Evolutionary conservation across 2,113 vertebrate species (phyloP).

Genomic region (Psittacus erithacus): DNA sequence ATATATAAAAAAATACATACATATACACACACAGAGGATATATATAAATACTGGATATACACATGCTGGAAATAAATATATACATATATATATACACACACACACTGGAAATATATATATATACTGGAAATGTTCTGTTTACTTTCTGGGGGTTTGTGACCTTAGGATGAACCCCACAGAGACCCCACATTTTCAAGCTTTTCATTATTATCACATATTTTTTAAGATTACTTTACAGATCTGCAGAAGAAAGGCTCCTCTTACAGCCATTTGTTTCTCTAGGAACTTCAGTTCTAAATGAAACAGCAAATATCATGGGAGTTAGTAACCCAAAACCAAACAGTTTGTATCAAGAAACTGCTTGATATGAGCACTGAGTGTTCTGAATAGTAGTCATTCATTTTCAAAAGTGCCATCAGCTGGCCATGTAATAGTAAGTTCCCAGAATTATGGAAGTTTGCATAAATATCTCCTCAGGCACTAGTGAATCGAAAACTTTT

Average conservation of each 20-base stretch:
- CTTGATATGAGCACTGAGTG: not conserved
- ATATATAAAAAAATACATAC: not conserved
- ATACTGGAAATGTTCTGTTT: constrained; percentile 17
- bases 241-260: not conserved
- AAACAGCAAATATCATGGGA: constrained; percentile 31
- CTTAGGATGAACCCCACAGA: constrained; percentile 1
- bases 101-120: not conserved
- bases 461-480: not conserved
- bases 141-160: not conserved
- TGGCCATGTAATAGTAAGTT: not conserved
- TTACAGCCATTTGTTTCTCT: constrained; percentile 39
- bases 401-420: not conserved
- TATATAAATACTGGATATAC: not conserved
- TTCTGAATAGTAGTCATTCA: constrained; percentile 20
- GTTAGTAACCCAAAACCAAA: not conserved
- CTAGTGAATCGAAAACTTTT: not conserved
- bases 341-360: not conserved
- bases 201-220: not conserved
- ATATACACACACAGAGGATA: not conserved
- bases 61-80: not conserved
- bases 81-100: not conserved
- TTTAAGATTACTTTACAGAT: constrained; percentile 5
- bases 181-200: constrained; percentile 13
- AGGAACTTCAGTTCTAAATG: constrained; percentile 18
- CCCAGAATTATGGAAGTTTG: not conserved